Base-by-base conservation (phyloP, 2,797 vertebrate genomes). In the Sebastes cheni region DNA sequence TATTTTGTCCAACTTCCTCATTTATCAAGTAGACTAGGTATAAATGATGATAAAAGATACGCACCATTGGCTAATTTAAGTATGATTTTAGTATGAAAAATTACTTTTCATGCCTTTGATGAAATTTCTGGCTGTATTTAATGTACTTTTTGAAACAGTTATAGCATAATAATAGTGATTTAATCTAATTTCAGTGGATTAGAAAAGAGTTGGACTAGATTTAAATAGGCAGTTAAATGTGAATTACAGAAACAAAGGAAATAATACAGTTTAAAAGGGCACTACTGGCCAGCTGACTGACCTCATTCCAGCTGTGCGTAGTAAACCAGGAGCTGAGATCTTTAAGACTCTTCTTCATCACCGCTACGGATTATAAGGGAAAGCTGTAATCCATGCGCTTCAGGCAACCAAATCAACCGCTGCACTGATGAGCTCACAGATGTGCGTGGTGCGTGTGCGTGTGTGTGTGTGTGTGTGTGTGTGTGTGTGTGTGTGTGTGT, bases 391-490 rank as follows among this genome's bases (percentile, higher is more conserved):
- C 94, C 91, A 88, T 66, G 72, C 13, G 83, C 80, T 82, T 86
- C 59, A 34, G 84, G 82, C 80, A 81, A 92, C 87, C 87, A 93
- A 94, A 91, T 92, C 88, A 90, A 88, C 85, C 71, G 39, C 87
- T 82, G 89, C 80, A 76, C 85, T 86, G 90, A 93, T 92, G 91
- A 92, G 69, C 72, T 77, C 89, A 68, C 92, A 94, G 89, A 91
- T 91, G 92, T 93, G 87, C 81, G 72, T 46, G 11, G 62, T 67
- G 71, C 72, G 64, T 65, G 79, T 86, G 46, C 64, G 39, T 82
- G 56, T 67, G 66, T 56, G 73, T 52, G 72, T 62, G 68, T 16
- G 52, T 54, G 50, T 66, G 58, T 78, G 52, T 66, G 66, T 67
- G 64, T 65, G 79, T 86, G 32, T 67, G 64, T 65, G 79, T 86